Percentiles rank a stretch among this genome's conserved stretches.
Conservation (phyloP, 2,113 vertebrate genomes). For the Pelecanus crispus region DNA sequence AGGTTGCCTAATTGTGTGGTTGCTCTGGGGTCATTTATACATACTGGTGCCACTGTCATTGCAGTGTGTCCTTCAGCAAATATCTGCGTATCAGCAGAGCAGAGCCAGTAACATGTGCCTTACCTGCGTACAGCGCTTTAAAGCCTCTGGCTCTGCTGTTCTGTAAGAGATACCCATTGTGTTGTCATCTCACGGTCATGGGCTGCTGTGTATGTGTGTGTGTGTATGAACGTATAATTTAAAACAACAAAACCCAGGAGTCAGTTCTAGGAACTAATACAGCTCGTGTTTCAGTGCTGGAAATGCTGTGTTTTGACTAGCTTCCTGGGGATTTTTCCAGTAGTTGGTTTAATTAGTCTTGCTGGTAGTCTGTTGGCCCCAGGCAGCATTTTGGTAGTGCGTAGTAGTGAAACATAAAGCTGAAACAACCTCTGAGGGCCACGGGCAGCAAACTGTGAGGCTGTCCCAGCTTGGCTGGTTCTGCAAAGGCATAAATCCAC, state of each 20-base stretch:
- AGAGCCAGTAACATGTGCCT: not conserved
- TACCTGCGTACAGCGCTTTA: not conserved
- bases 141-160: not conserved
- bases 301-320: not conserved
- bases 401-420: not conserved
- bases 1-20: not conserved
- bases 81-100: not conserved
- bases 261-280: not conserved
- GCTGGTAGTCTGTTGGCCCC: not conserved
- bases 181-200: accelerated
- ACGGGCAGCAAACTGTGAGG: not conserved
- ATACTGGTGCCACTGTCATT: not conserved
- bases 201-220: not conserved
- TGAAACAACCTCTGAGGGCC: not conserved
- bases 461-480: not conserved
- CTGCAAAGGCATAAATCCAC: not conserved
- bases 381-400: not conserved
- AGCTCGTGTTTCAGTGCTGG: not conserved
- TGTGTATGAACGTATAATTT: not conserved
- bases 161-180: accelerated
- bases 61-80: not conserved
- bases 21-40: not conserved
- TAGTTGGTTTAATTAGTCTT: not conserved
- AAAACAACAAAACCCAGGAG: not conserved
- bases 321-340: conserved; percentile 15